Percentiles rank a stretch among this genome's conserved stretches.
These are phyloP conservation scores for Apostichopus parvimensis DNA, from an alignment of 35 echinoderm and acorn worm species.

Conservation along the genomic window DNA sequence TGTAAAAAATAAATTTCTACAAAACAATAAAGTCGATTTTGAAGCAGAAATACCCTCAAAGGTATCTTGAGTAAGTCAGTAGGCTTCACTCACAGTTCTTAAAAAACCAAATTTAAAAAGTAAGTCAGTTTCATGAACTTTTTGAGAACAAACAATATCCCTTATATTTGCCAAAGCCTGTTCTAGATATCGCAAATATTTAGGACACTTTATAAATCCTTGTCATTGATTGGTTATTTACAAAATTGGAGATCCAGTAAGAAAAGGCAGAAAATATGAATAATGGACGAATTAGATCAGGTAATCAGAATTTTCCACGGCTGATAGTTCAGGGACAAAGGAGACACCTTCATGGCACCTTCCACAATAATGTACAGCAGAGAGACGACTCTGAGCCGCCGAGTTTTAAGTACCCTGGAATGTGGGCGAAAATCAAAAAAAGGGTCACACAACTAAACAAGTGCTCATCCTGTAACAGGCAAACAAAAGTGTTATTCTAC, in stretches of 20 bases:
- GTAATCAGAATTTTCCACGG: background rate
- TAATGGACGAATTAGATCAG: background rate
- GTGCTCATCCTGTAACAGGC: background rate
- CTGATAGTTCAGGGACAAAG: background rate
- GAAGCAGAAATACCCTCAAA: too few relatives aligned
- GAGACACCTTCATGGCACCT: background rate
- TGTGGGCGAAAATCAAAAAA: background rate
- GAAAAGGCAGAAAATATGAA: background rate
- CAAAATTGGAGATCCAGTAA: background rate
- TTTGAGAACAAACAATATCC: background rate
- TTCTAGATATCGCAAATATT: background rate
- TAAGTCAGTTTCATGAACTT: background rate
- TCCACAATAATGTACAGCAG: background rate
- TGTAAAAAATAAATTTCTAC: too few relatives aligned
- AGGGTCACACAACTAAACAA: background rate
- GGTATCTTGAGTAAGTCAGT: background rate
- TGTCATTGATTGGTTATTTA: background rate
- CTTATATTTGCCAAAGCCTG: background rate
- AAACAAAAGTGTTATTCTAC: background rate
- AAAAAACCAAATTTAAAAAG: background rate
- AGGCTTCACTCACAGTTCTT: background rate
- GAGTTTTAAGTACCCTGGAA: background rate
- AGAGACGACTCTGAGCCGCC: too few relatives aligned
- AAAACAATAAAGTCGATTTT: too few relatives aligned
- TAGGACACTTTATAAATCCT: background rate